Conservation (phyloP, 1,140 invertebrate species). For the Antheraea mylitta region DNA sequence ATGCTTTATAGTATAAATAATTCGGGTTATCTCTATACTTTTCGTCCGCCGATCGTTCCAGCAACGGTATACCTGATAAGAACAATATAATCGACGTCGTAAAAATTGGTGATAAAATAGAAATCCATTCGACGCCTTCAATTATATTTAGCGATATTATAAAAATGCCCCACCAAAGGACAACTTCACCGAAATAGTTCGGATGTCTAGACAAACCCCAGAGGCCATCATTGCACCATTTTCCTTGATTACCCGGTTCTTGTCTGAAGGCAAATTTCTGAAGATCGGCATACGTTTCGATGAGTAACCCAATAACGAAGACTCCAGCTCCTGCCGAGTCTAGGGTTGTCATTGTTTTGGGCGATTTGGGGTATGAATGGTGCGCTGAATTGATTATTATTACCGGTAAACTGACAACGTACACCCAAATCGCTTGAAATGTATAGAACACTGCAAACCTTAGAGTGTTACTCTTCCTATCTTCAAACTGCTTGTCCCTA, state of each 20-base stretch:
- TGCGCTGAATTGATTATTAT: conserved; percentile 95
- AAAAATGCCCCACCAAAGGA: conserved; percentile 96
- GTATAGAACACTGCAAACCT: conserved; percentile 95
- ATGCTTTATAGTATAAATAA: conserved; percentile 92
- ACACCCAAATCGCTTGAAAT: conserved; percentile 97
- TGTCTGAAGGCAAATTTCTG: conserved; percentile 95
- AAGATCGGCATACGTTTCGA: conserved; percentile 93
- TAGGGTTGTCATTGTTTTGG: conserved; percentile 90
- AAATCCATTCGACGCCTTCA: conserved; percentile 88
- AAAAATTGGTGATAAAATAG: conserved; percentile 92
- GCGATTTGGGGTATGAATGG: conserved; percentile 86
- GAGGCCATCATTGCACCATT: conserved; percentile 93
- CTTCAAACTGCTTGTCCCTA: conserved; percentile 93
- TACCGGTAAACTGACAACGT: conserved; percentile 92
- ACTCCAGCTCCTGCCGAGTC: conserved; percentile 91
- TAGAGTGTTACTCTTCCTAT: conserved; percentile 91
- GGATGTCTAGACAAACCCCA: conserved; percentile 95
- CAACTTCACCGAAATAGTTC: conserved; percentile 97
- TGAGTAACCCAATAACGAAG: conserved; percentile 90
- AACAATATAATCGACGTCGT: conserved; percentile 93
- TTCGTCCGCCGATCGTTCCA: conserved; percentile 92
- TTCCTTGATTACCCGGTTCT: conserved; percentile 91
- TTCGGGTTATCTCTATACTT: conserved; percentile 91
- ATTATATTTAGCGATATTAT: conserved; percentile 93
- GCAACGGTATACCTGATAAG: conserved; percentile 90